Evolutionary conservation across 2,888 invertebrate genomes (phyloP), one percentile per base, ranked within the genome.

Genomic region (Sipha maydis): DNA sequence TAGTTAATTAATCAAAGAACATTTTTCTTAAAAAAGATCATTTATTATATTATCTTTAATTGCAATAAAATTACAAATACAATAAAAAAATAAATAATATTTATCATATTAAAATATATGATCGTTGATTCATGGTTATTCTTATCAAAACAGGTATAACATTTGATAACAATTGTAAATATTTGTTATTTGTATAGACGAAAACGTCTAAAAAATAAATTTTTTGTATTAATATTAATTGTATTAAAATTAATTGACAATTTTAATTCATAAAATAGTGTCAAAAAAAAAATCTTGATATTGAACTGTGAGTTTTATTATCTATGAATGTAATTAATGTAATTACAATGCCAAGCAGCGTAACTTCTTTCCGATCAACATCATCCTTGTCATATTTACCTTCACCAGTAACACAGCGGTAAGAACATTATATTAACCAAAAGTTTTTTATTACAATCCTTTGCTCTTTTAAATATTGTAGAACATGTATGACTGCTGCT

Each of bases 401-500:
- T 41, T 88, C 90, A 14, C 91, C 91, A 61, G 90, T 90, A 3
- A 91, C 91, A 31, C 90, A 91, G 73, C 90, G 90, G 91, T 91
- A 89, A 54, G 28, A 8, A 21, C 14, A 56, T 76, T 69, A 77
- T 34, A 48, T 48, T 48, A 48, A 48, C 11, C 3, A 48, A 14
- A 25, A 25, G 21, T 56, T 89, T 19, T 67, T 38, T 41, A 5
- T 41, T 75, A 14, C 28, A 73, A 3, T 31, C 8, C n/a, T 11
- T 7, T 75, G 71, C 34, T 28, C 28, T n/a, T 54, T 61, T 11
- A 79, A 67, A 41, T 34, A 19, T 91, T 93, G 93, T 91, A 95
- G 95, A 91, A 94, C 94, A 90, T 95, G 95, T 91, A 95, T 96
- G 91, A 95, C 96, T 89, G 98, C 97, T 3, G 95, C 97, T 75